Evolutionary conservation across 2,113 vertebrate genomes (phyloP), one percentile per base, ranked within the genome.

Genomic region (Phoenicopterus ruber): DNA sequence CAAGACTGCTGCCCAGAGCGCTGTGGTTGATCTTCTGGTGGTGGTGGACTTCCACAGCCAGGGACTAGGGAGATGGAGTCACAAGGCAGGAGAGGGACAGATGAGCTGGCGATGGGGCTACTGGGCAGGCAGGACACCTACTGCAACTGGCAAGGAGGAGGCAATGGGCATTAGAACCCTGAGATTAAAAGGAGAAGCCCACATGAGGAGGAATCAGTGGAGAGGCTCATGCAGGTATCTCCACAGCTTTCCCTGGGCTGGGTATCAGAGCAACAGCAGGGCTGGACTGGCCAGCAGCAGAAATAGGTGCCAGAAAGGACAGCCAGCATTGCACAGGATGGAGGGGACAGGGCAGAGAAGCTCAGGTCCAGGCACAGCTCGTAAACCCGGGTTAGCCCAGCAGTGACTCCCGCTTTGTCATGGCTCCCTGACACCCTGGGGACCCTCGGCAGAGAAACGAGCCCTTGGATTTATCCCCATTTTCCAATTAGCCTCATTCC

Each of bases 381-480:
- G 0, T 7, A 22, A 93, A 34, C 46, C 54, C 10, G 32, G 31
- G 62, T 34, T n/a, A 70, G 71, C 13, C 65, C 17, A 7, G 59
- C n/a, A 70, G 44, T 42, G 87, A 70, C 58, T 80, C 58, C 62
- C 1, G 6, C 47, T 90, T 76, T 71, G 55, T 74, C 63, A 71
- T 80, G 22, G 38, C 32, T 93, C 44, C 52, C 61, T 78, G 72
- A 82, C 72, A 77, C 94, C 50, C 59, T 44, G 34, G 88, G 69
- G 79, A 81, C 47, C 67, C 81, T 74, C 1, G 0, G 55, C 61
- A 78, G 61, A 93, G 88, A 94, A 95, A 96, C 0, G 12, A 95
- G 86, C 34, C 92, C 88, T 63, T 93, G 83, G 80, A 95, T 97
- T 96, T 97, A 97, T 97, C 86, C 90, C 72, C 44, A 69, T 96